Evolutionary conservation across 1,140 invertebrate species (phyloP).

Genomic region (Andricus grossulariae): DNA sequence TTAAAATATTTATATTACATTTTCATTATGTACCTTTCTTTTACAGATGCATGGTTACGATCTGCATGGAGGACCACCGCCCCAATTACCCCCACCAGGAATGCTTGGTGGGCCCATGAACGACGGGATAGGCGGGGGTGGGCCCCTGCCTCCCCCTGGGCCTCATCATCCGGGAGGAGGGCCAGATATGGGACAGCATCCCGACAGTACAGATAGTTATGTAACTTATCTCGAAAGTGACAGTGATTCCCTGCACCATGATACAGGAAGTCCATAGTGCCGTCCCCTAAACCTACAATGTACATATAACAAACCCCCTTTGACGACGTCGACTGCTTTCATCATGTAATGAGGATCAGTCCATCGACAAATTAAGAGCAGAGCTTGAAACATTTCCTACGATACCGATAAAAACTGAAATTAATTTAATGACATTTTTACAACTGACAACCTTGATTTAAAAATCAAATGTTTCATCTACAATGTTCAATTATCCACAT

Average conservation of each 20-base stretch:
- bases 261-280: conserved; percentile 80
- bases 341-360: conserved; percentile 37
- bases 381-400: conserved; percentile 44
- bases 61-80: conserved; percentile 78
- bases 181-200: conserved; percentile 79
- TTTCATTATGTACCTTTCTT: conserved; percentile 27
- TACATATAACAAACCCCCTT: conserved; percentile 54
- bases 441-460: conserved; percentile 34
- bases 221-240: conserved; percentile 93
- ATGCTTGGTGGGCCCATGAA: conserved; percentile 70
- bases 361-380: conserved; percentile 50
- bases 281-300: conserved; percentile 59
- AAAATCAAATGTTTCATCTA: conserved; percentile 9
- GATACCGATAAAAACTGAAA: conserved; percentile 42
- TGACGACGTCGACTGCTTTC: conserved; percentile 38
- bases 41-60: conserved; percentile 93
- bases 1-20: conserved; percentile 12
- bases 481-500: too few species aligned
- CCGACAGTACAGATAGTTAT: conserved; percentile 91
- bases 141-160: conserved; percentile 76
- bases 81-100: conserved; percentile 70
- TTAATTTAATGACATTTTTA: conserved; percentile 31
- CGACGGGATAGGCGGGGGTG: conserved; percentile 64
- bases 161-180: conserved; percentile 76
- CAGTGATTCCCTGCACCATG: conserved; percentile 78